Base-by-base conservation (phyloP, 2,888 invertebrate species). In the Lepidochrysops patricia region DNA sequence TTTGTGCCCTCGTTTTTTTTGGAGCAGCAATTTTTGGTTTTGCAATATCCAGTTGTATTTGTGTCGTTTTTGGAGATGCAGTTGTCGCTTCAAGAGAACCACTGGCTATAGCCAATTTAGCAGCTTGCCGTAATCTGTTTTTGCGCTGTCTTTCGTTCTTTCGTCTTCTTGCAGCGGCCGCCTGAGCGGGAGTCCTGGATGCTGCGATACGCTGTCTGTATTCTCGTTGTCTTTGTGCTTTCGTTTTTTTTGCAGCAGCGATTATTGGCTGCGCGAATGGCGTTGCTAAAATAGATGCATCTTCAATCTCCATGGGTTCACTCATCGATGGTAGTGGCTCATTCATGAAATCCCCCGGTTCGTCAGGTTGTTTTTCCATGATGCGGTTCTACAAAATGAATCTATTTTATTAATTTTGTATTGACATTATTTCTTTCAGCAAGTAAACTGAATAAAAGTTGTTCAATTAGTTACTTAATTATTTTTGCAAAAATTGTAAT, bases 151-250 rank as follows among this genome's bases (percentile, higher is more conserved):
- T 71, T 66, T 62, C 66, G 57, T 29, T 57, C 49, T 61, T 9
- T 25, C 62, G 34, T 69, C 70, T 64, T 48, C 67, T 70, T 48
- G 66, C 67, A 65, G 68, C 70, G 34, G 37, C 32, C 58, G 62
- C 66, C 67, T 71, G 68, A 35, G 61, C 68, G 67, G 68, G 63
- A 69, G 71, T 72, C 70, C 67, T 72, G 49, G 70, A 66, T 66
- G 69, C 70, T 64, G 69, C 65, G 1, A 67, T 65, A 58, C 72
- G 73, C 68, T 69, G 68, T 71, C 73, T 70, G 69, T 72, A 72
- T 65, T 69, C 70, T 62, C 70, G 70, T 68, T 70, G 69, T 69
- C 57, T 67, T 29, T 70, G 70, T 50, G 72, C 71, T 5, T 64
- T 69, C 27, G 67, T 43, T 65, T 65, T 64, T 43, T 65, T 64